Evolutionary conservation across 2,797 vertebrate genomes (phyloP), one percentile per base, ranked within the genome.

Genomic region (Sphenodon punctatus): DNA sequence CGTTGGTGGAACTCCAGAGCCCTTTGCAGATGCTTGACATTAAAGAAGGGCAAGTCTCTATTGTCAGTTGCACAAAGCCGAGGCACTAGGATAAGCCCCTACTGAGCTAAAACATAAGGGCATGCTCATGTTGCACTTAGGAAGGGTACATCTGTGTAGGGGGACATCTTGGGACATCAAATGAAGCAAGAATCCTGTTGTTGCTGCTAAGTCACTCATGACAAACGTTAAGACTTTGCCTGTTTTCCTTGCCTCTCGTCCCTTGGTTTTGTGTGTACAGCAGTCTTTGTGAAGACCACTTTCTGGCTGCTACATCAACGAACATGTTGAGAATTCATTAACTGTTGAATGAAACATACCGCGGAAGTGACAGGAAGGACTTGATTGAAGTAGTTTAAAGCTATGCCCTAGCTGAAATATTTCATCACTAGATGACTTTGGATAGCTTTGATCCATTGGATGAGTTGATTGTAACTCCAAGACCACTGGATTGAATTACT

Each of bases 161-260:
- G n/a, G 70, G 38, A 82, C 3, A 45, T 69, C 6, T 34, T 82
- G 60, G 42, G 89, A 13, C 51, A 19, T 7, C 82, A 80, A 1
- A n/a, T n/a, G n/a, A n/a, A n/a, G n/a, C n/a, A n/a, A n/a, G n/a
- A n/a, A n/a, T n/a, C n/a, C n/a, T n/a, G 6, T 59, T 14, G 51
- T 3, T 78, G 84, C 45, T 88, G 89, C 91, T 85, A 89, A 82
- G 63, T 84, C 82, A 56, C 2, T 90, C 61, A 53, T 86, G 76
- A 69, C 78, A 90, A 82, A 89, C 70, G 84, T 82, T 84, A 86
- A 3, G 75, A 80, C 78, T 86, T 84, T 71, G n/a, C 74, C 70
- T 82, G 39, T n/a, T 59, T 27, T 73, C 5, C 61, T 76, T 55
- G 77, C 36, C 22, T 43, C 43, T 0, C 0, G 49, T 79, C 43